Conservation (phyloP, 2,797 vertebrate species). For the Coendou prehensilis region DNA sequence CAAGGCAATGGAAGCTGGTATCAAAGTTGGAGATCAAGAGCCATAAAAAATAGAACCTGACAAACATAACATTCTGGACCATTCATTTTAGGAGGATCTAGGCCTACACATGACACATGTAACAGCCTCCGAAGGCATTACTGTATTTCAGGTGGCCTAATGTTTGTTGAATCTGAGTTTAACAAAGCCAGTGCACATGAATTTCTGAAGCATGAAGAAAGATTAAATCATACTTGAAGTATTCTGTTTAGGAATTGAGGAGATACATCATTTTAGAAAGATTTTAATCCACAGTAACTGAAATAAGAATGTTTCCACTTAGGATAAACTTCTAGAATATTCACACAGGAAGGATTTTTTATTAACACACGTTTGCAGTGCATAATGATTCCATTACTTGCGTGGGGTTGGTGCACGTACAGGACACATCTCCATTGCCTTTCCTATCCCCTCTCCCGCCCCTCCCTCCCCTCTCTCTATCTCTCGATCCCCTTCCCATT, state of each 20-base stretch:
- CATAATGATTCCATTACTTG: not conserved
- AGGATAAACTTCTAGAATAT: constrained; percentile 44
- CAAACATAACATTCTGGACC: not conserved
- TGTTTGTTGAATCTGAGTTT: constrained; percentile 3
- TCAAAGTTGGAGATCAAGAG: constrained; percentile 8
- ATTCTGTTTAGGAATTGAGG: constrained; percentile 11
- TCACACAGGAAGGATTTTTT: constrained; percentile 4
- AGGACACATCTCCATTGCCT: no score
- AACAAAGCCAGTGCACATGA: not conserved
- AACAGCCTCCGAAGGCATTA: not conserved
- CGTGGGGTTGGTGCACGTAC: not conserved
- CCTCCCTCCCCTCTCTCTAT: not conserved
- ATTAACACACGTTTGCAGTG: not conserved
- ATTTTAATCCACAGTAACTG: not conserved
- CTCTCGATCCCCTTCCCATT: not conserved
- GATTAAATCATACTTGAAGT: not conserved
- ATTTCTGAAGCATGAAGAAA: constrained; percentile 37
- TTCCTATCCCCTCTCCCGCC: not conserved
- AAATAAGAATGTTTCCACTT: constrained; percentile 35
- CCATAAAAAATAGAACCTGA: not conserved
- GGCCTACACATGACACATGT: not conserved
- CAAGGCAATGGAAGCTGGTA: not conserved
- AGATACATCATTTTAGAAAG: not conserved
- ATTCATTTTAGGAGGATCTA: constrained; percentile 15
- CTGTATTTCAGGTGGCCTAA: not conserved